Base-by-base conservation (phyloP, 2,113 vertebrate species). In the Heptranchias perlo region DNA sequence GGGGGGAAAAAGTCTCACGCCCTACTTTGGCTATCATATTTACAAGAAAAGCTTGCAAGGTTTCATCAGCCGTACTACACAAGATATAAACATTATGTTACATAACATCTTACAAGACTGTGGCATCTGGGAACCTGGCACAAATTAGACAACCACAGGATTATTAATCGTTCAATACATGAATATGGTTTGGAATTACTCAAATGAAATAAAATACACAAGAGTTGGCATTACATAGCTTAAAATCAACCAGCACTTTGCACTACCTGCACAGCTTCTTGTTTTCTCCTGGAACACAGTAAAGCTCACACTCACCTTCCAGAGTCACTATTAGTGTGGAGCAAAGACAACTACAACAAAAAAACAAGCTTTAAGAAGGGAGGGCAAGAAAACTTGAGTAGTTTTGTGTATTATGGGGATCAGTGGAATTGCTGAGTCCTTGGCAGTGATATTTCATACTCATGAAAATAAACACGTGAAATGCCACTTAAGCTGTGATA, bases 21-120 rank as follows among this genome's bases (percentile, higher is more conserved):
- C 89, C 89, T 93, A 93, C 89, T 95, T 95, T 95, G 94, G 94
- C 94, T 95, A 52, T 95, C 65, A 95, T 67, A 95, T 95, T 95
- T 95, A 95, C 94, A 95, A 31, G 44, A 95, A 95, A 52, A 93
- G 44, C 44, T 95, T 69, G 94, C 94, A 95, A 69, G 44, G 31
- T 69, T 69, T 16, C 44, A 52, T 69, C 39, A 95, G 92, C 94
- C 28, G 10, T 95, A 49, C 44, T 95, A 95, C 94, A 95, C 94
- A 73, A 69, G 47, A 47, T 95, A 67, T 95, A 67, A 95, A 95
- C 44, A 95, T 73, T 95, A 93, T 93, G 44, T 95, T 95, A 95
- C 94, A 95, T 95, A 65, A 95, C 94, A 95, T 95, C 47, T 95
- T 95, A 73, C 94, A 95, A 95, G 13, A 95, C n/a, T 52, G 65